Percentiles rank a stretch among this genome's conserved stretches.
Evolutionary conservation across 2,888 invertebrate species (phyloP).

Genomic region (Toxonevra muliebris): DNA sequence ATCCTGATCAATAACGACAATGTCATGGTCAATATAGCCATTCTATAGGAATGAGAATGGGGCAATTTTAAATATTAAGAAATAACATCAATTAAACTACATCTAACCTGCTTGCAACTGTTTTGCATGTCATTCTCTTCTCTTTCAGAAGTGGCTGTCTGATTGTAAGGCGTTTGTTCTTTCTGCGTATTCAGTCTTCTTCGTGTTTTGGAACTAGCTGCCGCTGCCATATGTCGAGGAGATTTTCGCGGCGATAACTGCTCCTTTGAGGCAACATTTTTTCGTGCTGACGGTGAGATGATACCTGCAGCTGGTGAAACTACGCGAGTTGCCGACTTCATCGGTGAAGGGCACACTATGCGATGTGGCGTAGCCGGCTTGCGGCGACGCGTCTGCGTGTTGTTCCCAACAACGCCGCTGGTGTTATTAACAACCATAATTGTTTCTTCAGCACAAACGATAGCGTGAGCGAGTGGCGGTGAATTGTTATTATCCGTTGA

Average conservation of each 20-base stretch:
- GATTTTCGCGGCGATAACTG: constrained; percentile 55
- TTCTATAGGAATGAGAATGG: constrained; percentile 28
- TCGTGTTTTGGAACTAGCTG: constrained; percentile 49
- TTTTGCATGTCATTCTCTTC: constrained; percentile 22
- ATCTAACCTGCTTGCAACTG: constrained; percentile 24
- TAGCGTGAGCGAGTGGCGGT: constrained; percentile 21
- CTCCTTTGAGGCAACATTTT: constrained; percentile 18
- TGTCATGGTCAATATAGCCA: constrained; percentile 38
- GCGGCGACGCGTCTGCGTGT: constrained; percentile 49
- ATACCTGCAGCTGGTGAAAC: constrained; percentile 31
- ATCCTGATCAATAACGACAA: constrained; percentile 43
- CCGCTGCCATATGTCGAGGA: constrained; percentile 43
- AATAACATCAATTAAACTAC: background rate
- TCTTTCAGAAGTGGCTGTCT: constrained; percentile 1
- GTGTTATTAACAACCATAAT: constrained; percentile 22
- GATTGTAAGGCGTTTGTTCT: constrained; percentile 30
- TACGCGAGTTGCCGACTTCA: constrained; percentile 46
- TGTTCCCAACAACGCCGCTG: constrained; percentile 28
- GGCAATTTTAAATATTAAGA: background rate
- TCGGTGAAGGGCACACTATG: constrained; percentile 66
- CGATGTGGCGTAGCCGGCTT: constrained; percentile 70
- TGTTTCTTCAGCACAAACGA: constrained; percentile 34
- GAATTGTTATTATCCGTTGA: constrained; percentile 31
- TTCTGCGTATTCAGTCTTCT: constrained; percentile 59
- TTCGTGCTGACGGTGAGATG: constrained; percentile 36